These are phyloP conservation scores for Megastigmus dorsalis DNA, from an alignment of 2,888 invertebrate genomes.

Conservation along the genomic window DNA sequence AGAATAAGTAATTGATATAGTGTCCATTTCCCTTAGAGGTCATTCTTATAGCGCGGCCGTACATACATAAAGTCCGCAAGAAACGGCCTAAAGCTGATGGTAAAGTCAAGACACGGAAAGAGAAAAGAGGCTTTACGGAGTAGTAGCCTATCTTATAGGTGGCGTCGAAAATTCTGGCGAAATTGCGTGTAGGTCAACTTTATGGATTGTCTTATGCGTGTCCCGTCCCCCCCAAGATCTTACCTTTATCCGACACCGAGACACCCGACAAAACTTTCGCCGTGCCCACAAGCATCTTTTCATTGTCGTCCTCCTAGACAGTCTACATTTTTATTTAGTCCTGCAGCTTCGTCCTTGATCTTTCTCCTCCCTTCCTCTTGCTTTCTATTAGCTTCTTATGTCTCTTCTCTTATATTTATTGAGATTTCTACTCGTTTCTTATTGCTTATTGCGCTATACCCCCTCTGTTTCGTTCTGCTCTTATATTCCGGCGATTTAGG, in stretches of 20 bases:
- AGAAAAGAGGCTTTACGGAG: slow-evolving; percentile 17
- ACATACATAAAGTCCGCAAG: not conserved
- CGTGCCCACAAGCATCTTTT: not conserved
- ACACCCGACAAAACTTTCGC: slow-evolving; percentile 20
- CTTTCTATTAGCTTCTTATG: slow-evolving; percentile 38
- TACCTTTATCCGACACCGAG: not conserved
- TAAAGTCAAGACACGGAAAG: not conserved
- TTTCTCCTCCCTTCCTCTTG: not conserved
- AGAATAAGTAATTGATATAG: not conserved
- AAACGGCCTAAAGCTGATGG: slow-evolving; percentile 6
- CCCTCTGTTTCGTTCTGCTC: not conserved
- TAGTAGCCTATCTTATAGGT: slow-evolving; percentile 6
- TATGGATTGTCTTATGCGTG: slow-evolving; percentile 35
- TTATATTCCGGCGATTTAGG: not conserved
- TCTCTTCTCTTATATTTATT: slow-evolving; percentile 30
- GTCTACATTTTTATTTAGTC: slow-evolving; percentile 44
- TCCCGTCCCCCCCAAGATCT: not conserved
- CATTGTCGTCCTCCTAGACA: not conserved
- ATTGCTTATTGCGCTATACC: slow-evolving; percentile 6
- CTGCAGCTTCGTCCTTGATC: slow-evolving; percentile 6
- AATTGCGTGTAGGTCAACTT: slow-evolving; percentile 46
- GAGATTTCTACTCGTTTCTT: slow-evolving; percentile 38
- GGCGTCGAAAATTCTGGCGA: slow-evolving; percentile 40
- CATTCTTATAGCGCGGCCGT: not conserved
- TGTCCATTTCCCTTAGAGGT: not conserved